These are phyloP conservation scores for Exaiptasia diaphana DNA, from an alignment of 64 coral and sea anemone species.

Conservation along the genomic window DNA sequence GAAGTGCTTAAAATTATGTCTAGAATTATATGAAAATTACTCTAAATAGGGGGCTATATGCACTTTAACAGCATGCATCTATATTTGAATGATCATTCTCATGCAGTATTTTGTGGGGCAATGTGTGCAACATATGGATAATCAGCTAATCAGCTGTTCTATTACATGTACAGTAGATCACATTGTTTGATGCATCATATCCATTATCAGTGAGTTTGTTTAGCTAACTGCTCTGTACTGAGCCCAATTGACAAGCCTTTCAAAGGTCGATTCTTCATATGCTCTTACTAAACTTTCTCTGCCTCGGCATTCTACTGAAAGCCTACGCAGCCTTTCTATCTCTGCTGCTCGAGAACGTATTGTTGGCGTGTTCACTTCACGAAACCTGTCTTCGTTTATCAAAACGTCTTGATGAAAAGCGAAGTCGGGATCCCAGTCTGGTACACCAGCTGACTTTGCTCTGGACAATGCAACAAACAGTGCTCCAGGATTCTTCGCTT, in stretches of 20 bases:
- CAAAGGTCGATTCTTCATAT: neutral
- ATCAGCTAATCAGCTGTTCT: too few relatives aligned
- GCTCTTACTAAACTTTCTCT: constrained; percentile 2
- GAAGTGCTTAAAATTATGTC: too few relatives aligned
- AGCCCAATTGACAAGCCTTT: neutral
- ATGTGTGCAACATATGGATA: too few relatives aligned
- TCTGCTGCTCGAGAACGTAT: constrained; percentile 5
- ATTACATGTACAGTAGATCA: too few relatives aligned
- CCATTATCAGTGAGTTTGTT: too few relatives aligned
- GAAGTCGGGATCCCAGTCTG: constrained; percentile 23
- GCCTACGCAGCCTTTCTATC: constrained; percentile 23
- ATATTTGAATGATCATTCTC: too few relatives aligned
- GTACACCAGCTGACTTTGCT: constrained; percentile 15
- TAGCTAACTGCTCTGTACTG: neutral
- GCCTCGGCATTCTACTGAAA: neutral
- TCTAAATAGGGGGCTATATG: too few relatives aligned
- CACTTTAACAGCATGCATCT: too few relatives aligned
- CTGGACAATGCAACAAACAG: constrained; percentile 30
- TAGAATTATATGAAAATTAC: too few relatives aligned
- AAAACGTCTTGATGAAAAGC: constrained; percentile 32
- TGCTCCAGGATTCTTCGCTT: constrained; percentile 46
- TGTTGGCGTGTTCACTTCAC: constrained; percentile 9
- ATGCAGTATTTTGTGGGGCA: too few relatives aligned
- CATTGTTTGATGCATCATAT: too few relatives aligned
- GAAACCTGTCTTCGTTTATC: constrained; percentile 15